Evolutionary conservation across 2,888 invertebrate genomes (phyloP), one percentile per base, ranked within the genome.

Genomic region (Archips crataeganus): DNA sequence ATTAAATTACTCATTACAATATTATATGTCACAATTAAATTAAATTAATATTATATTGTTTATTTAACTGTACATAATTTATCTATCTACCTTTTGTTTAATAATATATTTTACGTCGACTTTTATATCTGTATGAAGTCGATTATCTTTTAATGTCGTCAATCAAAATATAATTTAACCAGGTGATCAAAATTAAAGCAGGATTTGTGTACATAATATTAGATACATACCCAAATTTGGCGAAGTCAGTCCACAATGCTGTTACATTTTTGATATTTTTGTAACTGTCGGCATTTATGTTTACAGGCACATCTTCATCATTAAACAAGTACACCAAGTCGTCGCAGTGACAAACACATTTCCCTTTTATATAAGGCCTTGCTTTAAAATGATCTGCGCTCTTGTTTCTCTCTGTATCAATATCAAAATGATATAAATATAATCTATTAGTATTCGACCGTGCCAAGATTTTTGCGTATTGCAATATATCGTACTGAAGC

Each of bases 211-310:
- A 39, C 39, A 39, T 6, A 45, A n/a, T 39, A 42, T 23, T 23
- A 15, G 60, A 45, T 66, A 71, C 76, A 51, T 64, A 79, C 77
- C 79, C 79, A 36, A 67, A 73, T 70, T 75, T 77, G 42, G 77
- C 77, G 64, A 79, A 79, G 47, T 79, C 75, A 13, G 79, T 75
- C 77, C 76, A 79, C 23, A 79, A 39, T 61, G 60, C 76, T 3
- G 77, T 76, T 3, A 71, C 49, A 51, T 65, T 75, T 23, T 76
- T 32, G 2, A 79, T 74, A 66, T 74, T 73, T 62, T 63, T 54
- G 49, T 47, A 76, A 32, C 73, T 72, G 11, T 76, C 23, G 23
- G 71, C 9, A 47, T 71, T 57, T 36, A 73, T 60, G 57, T 73
- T 66, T 10, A 70, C 47, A 11, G 51, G 51, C 9, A 64, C 23